Conservation (phyloP, 2,888 invertebrate genomes). For the Pollenia griseotomentosa region DNA sequence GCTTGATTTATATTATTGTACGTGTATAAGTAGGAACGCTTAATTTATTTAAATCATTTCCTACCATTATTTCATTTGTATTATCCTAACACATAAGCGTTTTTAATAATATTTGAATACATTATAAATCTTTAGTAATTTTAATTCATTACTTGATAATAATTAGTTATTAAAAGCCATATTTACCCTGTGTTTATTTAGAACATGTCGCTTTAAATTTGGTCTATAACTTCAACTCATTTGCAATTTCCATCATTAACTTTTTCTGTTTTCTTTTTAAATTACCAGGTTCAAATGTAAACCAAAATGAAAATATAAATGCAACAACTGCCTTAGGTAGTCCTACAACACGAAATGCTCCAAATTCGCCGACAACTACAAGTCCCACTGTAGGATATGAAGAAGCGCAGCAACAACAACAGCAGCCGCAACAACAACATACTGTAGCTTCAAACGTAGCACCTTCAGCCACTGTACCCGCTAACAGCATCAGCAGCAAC, state of each 20-base stretch:
- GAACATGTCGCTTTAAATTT: too few relatives aligned
- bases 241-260: background rate
- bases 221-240: background rate
- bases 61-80: too few relatives aligned
- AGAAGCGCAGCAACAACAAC: slow-evolving; percentile 72
- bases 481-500: slow-evolving; percentile 30
- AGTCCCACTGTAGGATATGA: slow-evolving; percentile 64
- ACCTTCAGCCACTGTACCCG: slow-evolving; percentile 13
- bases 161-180: too few relatives aligned
- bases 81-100: too few relatives aligned
- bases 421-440: slow-evolving; percentile 48
- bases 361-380: slow-evolving; percentile 67
- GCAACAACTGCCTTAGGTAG: slow-evolving; percentile 72
- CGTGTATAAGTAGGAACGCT: too few relatives aligned
- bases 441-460: slow-evolving; percentile 41
- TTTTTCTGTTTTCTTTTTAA: background rate
- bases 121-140: too few relatives aligned
- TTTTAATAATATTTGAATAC: too few relatives aligned
- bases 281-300: slow-evolving; percentile 79
- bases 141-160: too few relatives aligned
- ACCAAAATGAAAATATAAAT: slow-evolving; percentile 78
- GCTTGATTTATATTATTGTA: too few relatives aligned
- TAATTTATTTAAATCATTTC: too few relatives aligned
- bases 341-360: slow-evolving; percentile 71
- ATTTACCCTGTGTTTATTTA: too few relatives aligned